Conservation (phyloP, 2,888 invertebrate genomes). For the Hypomecis punctinalis region DNA sequence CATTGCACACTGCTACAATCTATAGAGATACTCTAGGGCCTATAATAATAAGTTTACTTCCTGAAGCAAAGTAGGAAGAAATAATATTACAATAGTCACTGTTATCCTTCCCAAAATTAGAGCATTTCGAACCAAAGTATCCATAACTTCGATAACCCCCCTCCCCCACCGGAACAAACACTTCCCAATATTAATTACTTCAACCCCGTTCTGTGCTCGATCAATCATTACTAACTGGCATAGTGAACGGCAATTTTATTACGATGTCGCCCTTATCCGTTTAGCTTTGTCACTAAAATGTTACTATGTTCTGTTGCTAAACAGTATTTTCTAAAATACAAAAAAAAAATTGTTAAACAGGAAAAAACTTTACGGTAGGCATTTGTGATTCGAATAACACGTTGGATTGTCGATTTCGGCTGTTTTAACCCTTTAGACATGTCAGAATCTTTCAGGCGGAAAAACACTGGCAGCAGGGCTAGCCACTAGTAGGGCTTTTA, state of each 20-base stretch:
- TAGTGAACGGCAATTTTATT: slow-evolving; percentile 37
- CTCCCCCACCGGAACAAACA: slow-evolving; percentile 26
- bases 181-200: slow-evolving; percentile 29
- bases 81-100: slow-evolving; percentile 8
- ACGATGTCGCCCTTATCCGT: slow-evolving; percentile 20
- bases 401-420: too few relatives aligned
- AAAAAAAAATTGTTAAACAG: not conserved
- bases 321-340: not conserved
- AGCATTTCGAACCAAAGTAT: slow-evolving; percentile 16
- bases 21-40: too few relatives aligned
- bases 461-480: too few relatives aligned
- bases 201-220: slow-evolving; percentile 30
- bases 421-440: too few relatives aligned
- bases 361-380: too few relatives aligned
- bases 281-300: slow-evolving; percentile 17
- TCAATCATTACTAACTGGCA: slow-evolving; percentile 39
- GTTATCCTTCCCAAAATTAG: slow-evolving; percentile 14
- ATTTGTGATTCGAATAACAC: too few relatives aligned
- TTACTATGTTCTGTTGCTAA: not conserved
- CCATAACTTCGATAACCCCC: slow-evolving; percentile 10
- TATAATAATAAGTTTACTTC: not conserved
- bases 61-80: not conserved
- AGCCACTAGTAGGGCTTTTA: too few relatives aligned
- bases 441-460: too few relatives aligned
- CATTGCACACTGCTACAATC: too few relatives aligned